phyloP scores from a whole-genome alignment of 2,113 vertebrate genomes.

The Vicugna pacos region DNA sequence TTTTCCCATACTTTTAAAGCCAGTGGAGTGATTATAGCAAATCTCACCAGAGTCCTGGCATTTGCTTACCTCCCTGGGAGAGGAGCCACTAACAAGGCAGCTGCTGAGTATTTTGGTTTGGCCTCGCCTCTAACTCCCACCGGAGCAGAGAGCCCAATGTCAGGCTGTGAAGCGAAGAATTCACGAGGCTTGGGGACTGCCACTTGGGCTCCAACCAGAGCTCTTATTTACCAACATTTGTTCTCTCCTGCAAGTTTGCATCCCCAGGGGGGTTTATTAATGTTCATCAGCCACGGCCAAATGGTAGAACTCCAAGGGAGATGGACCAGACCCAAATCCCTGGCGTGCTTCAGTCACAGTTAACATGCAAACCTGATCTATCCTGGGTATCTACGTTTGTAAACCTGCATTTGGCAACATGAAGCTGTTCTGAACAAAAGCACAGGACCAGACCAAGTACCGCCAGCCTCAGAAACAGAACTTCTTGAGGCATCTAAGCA shows the following conservation, averaged over 20 bases:
- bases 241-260: neutral
- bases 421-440: neutral
- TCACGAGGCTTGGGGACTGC: neutral
- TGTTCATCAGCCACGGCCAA: neutral
- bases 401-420: neutral
- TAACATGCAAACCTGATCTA: neutral
- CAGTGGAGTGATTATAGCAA: neutral
- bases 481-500: accelerated
- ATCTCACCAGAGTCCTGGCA: neutral
- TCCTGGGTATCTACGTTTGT: neutral
- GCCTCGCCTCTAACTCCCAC: neutral
- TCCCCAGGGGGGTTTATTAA: neutral
- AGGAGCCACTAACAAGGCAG: neutral
- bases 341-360: neutral
- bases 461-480: neutral
- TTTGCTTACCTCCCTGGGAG: neutral
- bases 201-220: accelerated
- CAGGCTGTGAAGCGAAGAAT: neutral
- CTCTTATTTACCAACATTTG: accelerated
- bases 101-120: neutral
- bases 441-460: neutral
- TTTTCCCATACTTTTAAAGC: neutral
- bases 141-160: neutral
- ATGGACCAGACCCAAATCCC: neutral
- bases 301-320: neutral